phyloP scores from a whole-genome alignment of 2,797 vertebrate genomes.

The Valencia hispanica region DNA sequence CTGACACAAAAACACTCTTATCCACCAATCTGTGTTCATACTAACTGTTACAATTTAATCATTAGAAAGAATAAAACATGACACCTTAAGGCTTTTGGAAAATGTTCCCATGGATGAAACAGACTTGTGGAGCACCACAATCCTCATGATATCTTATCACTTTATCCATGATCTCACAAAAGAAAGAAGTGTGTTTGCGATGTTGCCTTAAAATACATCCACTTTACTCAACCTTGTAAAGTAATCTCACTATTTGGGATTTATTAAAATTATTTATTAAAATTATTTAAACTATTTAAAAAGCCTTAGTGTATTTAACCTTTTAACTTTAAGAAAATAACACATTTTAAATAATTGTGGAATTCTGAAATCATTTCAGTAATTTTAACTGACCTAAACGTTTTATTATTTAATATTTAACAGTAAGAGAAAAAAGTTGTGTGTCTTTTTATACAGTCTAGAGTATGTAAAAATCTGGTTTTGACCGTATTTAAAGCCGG shows the following conservation, averaged over 20 bases:
- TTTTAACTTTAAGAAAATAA: too few species aligned
- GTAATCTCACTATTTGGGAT: background rate
- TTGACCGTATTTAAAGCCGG: conserved; percentile 27
- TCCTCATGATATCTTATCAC: background rate
- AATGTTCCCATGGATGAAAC: background rate
- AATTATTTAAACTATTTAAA: too few species aligned
- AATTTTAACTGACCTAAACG: background rate
- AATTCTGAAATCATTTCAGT: background rate
- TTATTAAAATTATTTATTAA: too few species aligned
- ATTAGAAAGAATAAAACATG: background rate
- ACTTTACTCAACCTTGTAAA: background rate
- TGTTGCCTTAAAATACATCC: background rate
- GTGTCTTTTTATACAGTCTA: too few species aligned
- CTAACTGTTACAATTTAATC: background rate
- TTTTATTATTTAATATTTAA: background rate
- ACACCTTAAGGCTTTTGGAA: background rate
- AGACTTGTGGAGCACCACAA: background rate
- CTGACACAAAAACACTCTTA: background rate
- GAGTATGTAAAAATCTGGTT: background rate
- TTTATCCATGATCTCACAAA: background rate
- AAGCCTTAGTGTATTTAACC: background rate
- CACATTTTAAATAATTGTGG: too few species aligned
- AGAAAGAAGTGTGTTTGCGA: background rate
- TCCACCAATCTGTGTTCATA: background rate
- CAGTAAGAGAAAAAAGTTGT: background rate